A percentile compares a stretch with the other conserved stretches of the same genome.
Evolutionary conservation across 2,113 vertebrate species (phyloP).

Genomic region (Micronycteris hirsuta): DNA sequence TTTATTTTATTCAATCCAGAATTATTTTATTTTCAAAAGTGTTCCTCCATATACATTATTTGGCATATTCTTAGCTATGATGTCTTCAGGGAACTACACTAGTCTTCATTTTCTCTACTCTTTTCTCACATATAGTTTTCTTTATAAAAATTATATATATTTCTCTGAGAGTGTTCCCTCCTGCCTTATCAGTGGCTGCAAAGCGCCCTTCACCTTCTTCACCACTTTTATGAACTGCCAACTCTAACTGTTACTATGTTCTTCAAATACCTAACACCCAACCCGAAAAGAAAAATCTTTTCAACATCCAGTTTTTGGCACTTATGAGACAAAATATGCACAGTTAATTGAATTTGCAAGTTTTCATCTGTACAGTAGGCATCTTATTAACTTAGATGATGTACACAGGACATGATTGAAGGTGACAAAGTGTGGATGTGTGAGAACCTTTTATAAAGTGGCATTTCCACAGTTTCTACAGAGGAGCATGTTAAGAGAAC

Average conservation of each 20-base stretch:
- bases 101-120: slow-evolving; percentile 14
- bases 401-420: neutral
- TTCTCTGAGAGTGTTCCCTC: neutral
- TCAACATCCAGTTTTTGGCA: neutral
- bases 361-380: neutral
- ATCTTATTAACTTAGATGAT: neutral
- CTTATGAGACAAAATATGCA: neutral
- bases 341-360: neutral
- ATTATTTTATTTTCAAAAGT: neutral
- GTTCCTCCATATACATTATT: neutral
- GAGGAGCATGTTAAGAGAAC: neutral
- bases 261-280: neutral
- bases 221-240: neutral
- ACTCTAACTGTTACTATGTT: neutral
- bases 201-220: neutral
- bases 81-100: neutral
- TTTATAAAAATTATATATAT: neutral
- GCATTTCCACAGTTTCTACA: neutral
- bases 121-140: neutral
- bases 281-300: neutral
- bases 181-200: neutral
- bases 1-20: neutral
- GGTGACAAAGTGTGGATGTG: neutral
- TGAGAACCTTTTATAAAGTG: neutral
- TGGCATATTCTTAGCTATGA: neutral